Evolutionary conservation across 2,888 invertebrate species (phyloP).

Genomic region (Pseudococcus viburni): DNA sequence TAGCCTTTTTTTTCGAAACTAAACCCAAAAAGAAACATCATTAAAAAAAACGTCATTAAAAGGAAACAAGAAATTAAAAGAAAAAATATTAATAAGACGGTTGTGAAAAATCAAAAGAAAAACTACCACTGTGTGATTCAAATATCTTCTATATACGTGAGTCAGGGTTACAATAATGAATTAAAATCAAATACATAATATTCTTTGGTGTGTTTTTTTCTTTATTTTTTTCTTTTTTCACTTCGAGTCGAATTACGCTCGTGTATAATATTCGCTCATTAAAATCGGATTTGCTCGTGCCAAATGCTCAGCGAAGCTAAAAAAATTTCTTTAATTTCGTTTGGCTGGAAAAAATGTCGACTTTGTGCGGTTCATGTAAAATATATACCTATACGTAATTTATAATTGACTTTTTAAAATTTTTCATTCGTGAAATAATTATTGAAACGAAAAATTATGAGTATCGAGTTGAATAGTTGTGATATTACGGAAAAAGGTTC

Average conservation of each 20-base stretch:
- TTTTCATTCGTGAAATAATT: no score
- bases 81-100: slow-evolving; percentile 17
- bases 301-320: not conserved
- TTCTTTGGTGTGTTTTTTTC: not conserved
- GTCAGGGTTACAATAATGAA: not conserved
- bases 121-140: not conserved
- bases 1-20: not conserved
- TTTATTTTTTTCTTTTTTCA: not conserved
- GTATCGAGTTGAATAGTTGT: no score
- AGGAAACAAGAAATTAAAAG: not conserved
- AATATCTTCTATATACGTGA: not conserved
- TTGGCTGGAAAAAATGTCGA: no score
- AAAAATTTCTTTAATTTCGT: not conserved
- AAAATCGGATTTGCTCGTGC: not conserved
- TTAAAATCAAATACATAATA: slow-evolving; percentile 3
- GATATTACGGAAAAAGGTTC: no score
- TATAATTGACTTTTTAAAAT: no score
- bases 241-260: not conserved
- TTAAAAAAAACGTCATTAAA: slow-evolving; percentile 39
- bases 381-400: no score
- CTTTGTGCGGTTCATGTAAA: no score
- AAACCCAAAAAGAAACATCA: slow-evolving; percentile 38
- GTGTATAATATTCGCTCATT: not conserved
- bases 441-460: no score
- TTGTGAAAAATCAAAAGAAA: slow-evolving; percentile 11